phyloP scores from a whole-genome alignment of 2,888 invertebrate species.

The Trileptium ribeirensis region DNA sequence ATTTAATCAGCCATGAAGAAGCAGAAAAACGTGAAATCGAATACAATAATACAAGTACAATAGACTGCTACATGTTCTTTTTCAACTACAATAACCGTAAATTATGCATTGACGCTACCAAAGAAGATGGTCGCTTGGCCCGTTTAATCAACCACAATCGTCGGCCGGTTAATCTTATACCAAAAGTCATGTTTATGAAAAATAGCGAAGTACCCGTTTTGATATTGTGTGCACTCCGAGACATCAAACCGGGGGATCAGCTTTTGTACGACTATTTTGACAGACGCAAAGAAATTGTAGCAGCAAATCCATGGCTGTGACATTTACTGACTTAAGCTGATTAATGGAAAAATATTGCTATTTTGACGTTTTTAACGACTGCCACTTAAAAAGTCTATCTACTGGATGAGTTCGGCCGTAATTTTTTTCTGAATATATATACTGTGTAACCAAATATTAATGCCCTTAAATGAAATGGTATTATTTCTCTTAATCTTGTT shows the following conservation, averaged over 20 bases:
- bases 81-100: constrained; percentile 79
- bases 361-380: too few relatives aligned
- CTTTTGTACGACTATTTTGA: constrained; percentile 96
- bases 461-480: too few relatives aligned
- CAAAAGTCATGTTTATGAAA: constrained; percentile 67
- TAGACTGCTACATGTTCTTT: constrained; percentile 98
- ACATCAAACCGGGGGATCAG: constrained; percentile 76
- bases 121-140: constrained; percentile 77
- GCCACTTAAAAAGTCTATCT: too few relatives aligned
- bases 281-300: constrained; percentile 76
- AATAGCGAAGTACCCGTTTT: constrained; percentile 74
- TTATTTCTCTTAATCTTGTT: too few relatives aligned
- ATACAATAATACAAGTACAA: constrained; percentile 72
- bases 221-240: constrained; percentile 76
- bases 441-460: too few relatives aligned
- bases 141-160: constrained; percentile 90
- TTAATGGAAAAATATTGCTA: too few relatives aligned
- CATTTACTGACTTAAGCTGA: too few relatives aligned
- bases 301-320: constrained; percentile 94
- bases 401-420: too few relatives aligned
- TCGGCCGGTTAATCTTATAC: constrained; percentile 71
- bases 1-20: constrained; percentile 71
- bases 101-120: constrained; percentile 92
- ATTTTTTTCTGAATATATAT: too few relatives aligned
- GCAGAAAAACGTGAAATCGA: constrained; percentile 71